phyloP scores from a whole-genome alignment of 2,797 vertebrate genomes.

The Cyclopterus lumpus region DNA sequence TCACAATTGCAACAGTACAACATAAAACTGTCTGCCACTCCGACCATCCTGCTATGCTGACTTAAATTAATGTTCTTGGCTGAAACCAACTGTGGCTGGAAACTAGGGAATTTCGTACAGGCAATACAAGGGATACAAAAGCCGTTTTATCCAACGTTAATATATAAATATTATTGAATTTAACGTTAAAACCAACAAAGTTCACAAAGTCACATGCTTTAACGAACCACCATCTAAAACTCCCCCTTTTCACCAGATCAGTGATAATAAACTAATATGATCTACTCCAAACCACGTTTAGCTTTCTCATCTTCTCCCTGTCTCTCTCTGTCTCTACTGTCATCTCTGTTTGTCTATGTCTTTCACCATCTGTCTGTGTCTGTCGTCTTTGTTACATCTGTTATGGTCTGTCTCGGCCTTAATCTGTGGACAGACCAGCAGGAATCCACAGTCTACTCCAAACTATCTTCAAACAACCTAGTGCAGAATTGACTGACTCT shows the following conservation, averaged over 20 bases:
- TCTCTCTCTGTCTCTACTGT: too few relatives aligned
- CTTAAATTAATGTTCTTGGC: too few relatives aligned
- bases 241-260: neutral
- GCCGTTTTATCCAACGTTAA: too few relatives aligned
- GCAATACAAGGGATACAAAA: too few relatives aligned
- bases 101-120: too few relatives aligned
- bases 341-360: neutral
- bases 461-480: neutral
- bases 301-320: neutral
- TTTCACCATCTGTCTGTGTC: too few relatives aligned
- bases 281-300: neutral
- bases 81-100: neutral
- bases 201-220: neutral
- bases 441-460: neutral
- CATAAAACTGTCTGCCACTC: too few relatives aligned
- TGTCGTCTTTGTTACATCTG: neutral
- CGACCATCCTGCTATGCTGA: too few relatives aligned
- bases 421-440: constrained; percentile 4
- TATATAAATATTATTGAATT: neutral
- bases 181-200: neutral
- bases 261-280: constrained; percentile 2
- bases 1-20: too few relatives aligned
- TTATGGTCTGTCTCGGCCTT: neutral
- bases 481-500: neutral
- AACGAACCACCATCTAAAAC: neutral